phyloP scores from a whole-genome alignment of 1,140 invertebrate genomes.

The Drosophila sproati region DNA sequence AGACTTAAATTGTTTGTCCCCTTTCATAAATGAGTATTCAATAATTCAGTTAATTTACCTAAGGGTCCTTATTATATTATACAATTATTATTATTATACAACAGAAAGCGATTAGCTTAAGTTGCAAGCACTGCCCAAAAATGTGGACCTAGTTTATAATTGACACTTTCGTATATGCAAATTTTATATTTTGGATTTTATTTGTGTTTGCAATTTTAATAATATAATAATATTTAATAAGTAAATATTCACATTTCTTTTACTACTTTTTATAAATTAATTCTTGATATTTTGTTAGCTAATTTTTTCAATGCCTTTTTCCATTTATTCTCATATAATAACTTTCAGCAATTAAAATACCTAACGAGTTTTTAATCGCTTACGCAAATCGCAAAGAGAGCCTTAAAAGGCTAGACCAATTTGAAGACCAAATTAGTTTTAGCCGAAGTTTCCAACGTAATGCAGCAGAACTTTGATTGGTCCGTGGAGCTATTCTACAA shows the following conservation, averaged over 20 bases:
- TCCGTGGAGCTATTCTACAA: slow-evolving; percentile 43
- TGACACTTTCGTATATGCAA: background rate
- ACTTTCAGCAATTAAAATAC: slow-evolving; percentile 5
- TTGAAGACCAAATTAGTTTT: slow-evolving; percentile 2
- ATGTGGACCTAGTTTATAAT: background rate
- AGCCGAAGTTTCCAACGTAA: background rate
- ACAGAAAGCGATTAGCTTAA: slow-evolving; percentile 20
- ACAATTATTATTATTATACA: slow-evolving; percentile 36
- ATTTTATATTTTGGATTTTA: background rate
- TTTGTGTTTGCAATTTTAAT: slow-evolving; percentile 7
- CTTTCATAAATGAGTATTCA: slow-evolving; percentile 37
- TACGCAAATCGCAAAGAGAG: background rate
- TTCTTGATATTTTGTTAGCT: no score
- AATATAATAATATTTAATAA: slow-evolving; percentile 18
- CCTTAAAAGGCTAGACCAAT: slow-evolving; percentile 30
- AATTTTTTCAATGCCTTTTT: background rate
- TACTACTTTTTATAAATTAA: background rate
- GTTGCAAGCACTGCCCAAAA: slow-evolving; percentile 43
- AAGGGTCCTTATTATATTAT: no score
- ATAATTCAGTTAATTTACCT: slow-evolving; percentile 64
- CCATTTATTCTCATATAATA: background rate
- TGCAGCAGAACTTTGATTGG: slow-evolving; percentile 17
- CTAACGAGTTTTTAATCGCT: slow-evolving; percentile 49
- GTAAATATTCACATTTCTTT: background rate
- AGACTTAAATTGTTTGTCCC: background rate